Base-by-base conservation (phyloP, 2,797 vertebrate species). In the Etheostoma perlongum region DNA sequence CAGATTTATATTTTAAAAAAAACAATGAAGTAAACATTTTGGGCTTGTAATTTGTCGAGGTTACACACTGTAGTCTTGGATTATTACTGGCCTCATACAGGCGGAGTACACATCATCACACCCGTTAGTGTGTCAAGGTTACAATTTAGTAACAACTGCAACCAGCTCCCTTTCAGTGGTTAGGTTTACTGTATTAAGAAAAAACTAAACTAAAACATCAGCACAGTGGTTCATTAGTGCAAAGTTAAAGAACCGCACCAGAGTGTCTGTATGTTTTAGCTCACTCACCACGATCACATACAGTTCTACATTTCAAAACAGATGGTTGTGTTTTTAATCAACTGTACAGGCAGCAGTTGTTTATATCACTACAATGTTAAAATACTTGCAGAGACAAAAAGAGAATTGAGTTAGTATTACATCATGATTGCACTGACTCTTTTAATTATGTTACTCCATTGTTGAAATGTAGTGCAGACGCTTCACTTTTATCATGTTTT, bases 181-280 rank as follows among this genome's bases (percentile, higher is more conserved):
- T 14, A 70, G 51, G 67, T 57, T 51, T 23, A 53, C 60, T 52
- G 71, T 51, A 59, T 80, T 71, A 72, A 77, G 21, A 68, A 62
- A 57, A 59, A 66, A 48, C 49, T 60, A 30, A 30, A 80, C 11
- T 49, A 54, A 76, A 63, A 67, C 67, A 81, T 74, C 42, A 30
- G 67, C 83, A 79, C 80, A 91, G 90, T 87, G 88, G 86, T 82
- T 90, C 72, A 57, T 67, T 76, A 85, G 84, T 82, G 84, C 84
- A 84, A 67, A 74, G 74, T 90, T 85, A 83, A 86, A 85, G 83
- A 60, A 85, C 40, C 73, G 78, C 5, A 1, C 46, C 48, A 15
- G 63, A 59, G 74, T 60, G 72, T 67, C 9, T 18, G 48, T 13
- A 10, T 2, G 8, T 67, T 60, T 53, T 5, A 57, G 30, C 54